These are phyloP conservation scores for Caenorhabditis auriculariae DNA, from an alignment of 2,888 invertebrate species.

Conservation along the genomic window DNA sequence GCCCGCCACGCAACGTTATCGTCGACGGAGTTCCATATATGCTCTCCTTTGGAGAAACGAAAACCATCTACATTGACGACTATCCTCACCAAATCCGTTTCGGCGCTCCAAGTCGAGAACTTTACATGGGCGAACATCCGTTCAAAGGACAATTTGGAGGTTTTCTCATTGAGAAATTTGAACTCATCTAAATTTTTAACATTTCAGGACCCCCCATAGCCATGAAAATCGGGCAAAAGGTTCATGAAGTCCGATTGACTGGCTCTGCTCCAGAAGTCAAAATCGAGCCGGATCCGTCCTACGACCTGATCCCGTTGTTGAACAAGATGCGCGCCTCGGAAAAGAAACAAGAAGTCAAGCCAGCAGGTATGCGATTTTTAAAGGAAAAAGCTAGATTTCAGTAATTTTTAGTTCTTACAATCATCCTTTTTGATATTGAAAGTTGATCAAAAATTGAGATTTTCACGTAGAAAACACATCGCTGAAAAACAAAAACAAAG, in stretches of 20 bases:
- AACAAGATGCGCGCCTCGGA: slow-evolving; percentile 25
- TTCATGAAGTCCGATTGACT: slow-evolving; percentile 79
- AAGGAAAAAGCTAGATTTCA: too few species aligned
- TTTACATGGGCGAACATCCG: slow-evolving; percentile 84
- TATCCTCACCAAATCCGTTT: slow-evolving; percentile 74
- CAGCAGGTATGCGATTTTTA: too few species aligned
- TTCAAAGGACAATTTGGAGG: slow-evolving; percentile 82
- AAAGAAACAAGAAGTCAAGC: slow-evolving; percentile 21
- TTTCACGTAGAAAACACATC: too few species aligned
- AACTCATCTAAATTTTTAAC: neutral
- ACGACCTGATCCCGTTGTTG: slow-evolving; percentile 71
- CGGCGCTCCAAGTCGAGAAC: slow-evolving; percentile 86
- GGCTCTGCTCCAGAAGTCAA: slow-evolving; percentile 91
- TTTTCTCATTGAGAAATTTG: neutral
- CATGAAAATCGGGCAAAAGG: slow-evolving; percentile 78
- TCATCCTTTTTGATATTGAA: too few species aligned
- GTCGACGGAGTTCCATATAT: slow-evolving; percentile 54
- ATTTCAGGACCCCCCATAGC: slow-evolving; percentile 76
- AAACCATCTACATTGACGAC: slow-evolving; percentile 64
- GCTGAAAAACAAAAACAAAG: too few species aligned
- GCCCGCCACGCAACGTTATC: slow-evolving; percentile 58
- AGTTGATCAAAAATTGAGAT: too few species aligned
- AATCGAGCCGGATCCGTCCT: slow-evolving; percentile 78
- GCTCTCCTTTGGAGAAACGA: slow-evolving; percentile 54
- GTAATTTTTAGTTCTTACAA: too few species aligned